These are phyloP conservation scores for Suncus etruscus DNA, from an alignment of 2,113 vertebrate genomes.

Conservation along the genomic window DNA sequence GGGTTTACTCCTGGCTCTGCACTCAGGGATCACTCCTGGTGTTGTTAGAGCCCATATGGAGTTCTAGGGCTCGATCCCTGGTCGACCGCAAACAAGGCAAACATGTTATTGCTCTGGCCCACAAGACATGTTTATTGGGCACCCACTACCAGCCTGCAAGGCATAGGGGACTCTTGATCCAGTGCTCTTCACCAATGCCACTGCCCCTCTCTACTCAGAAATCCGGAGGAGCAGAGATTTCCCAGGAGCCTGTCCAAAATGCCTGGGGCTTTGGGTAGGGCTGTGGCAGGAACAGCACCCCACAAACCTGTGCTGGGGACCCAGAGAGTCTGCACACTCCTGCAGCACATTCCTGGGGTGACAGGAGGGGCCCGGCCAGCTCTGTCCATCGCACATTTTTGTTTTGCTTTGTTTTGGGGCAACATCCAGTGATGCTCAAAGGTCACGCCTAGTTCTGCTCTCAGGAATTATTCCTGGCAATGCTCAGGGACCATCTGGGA, in stretches of 20 bases:
- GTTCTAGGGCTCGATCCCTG: no score
- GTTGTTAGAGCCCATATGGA: no score
- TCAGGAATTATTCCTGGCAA: no score
- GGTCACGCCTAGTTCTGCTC: no score
- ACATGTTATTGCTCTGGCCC: no score
- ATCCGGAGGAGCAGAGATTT: not conserved
- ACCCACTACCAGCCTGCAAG: not conserved
- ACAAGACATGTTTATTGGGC: slow-evolving; percentile 70
- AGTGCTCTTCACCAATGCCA: not conserved
- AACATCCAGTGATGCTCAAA: no score
- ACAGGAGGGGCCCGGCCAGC: slow-evolving; percentile 9
- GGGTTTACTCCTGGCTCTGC: no score
- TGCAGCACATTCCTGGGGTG: not conserved
- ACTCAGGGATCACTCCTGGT: no score
- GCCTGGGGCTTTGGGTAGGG: not conserved
- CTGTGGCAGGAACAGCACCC: not conserved
- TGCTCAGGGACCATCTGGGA: no score
- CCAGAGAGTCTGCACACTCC: not conserved
- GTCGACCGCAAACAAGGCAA: no score
- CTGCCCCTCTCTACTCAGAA: not conserved
- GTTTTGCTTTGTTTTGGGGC: no score
- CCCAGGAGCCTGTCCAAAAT: not conserved
- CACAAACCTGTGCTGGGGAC: not conserved
- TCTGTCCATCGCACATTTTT: slow-evolving; percentile 37
- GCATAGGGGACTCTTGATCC: not conserved